Conservation (phyloP, 2,888 invertebrate species). For the Cantharis rustica region DNA sequence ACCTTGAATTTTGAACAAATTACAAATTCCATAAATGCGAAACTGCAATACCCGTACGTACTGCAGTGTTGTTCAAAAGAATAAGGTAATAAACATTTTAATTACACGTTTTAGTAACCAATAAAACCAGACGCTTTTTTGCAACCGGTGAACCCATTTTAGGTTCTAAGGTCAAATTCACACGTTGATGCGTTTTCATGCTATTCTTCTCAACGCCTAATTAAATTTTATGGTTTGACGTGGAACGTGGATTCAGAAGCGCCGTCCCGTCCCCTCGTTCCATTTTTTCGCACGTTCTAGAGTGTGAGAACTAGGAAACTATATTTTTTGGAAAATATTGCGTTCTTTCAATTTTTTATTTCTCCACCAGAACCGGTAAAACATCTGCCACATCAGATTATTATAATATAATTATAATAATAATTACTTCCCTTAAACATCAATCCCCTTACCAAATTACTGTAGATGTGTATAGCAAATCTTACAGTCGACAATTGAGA, state of each 20-base stretch:
- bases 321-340: too few relatives aligned
- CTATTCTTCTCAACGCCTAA: neutral
- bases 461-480: too few relatives aligned
- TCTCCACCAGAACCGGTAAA: too few relatives aligned
- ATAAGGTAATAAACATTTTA: neutral
- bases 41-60: neutral
- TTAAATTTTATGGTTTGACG: neutral
- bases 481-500: too few relatives aligned
- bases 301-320: neutral
- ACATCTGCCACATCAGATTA: too few relatives aligned
- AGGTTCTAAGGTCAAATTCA: neutral
- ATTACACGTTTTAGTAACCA: neutral
- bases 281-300: neutral
- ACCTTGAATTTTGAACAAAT: constrained; percentile 13
- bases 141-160: neutral
- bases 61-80: neutral
- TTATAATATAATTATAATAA: too few relatives aligned
- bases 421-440: too few relatives aligned
- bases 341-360: too few relatives aligned
- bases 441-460: too few relatives aligned
- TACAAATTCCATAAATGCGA: neutral
- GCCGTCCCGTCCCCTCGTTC: neutral
- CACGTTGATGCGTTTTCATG: neutral
- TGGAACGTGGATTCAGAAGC: neutral
- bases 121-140: neutral